Evolutionary conservation across 2,113 vertebrate species (phyloP).

Genomic region (Alligator mississippiensis): DNA sequence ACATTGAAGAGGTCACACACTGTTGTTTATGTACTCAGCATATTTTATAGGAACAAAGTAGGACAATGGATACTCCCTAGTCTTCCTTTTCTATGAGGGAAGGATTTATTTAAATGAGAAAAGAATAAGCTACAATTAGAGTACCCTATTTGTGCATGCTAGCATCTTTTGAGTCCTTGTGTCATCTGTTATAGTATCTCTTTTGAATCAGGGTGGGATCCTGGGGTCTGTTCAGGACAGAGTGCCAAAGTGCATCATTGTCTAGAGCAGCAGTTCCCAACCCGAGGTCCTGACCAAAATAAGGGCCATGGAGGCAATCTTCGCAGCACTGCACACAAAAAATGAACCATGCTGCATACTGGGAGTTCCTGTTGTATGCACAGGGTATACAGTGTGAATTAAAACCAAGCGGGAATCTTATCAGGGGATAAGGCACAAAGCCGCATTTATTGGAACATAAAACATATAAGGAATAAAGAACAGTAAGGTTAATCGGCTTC

Average conservation of each 20-base stretch:
- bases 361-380: no score
- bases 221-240: background rate
- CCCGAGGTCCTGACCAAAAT: no score
- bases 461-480: no score
- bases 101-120: background rate
- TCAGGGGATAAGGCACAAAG: no score
- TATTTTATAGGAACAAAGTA: background rate
- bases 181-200: background rate
- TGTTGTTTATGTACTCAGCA: background rate
- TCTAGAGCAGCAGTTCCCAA: background rate
- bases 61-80: background rate
- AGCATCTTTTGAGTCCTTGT: accelerated
- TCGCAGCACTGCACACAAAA: no score
- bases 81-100: background rate
- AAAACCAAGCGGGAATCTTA: no score
- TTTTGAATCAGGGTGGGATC: background rate
- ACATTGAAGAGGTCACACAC: background rate
- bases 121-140: background rate
- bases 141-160: background rate
- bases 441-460: no score
- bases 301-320: no score
- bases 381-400: no score
- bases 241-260: background rate
- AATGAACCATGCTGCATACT: no score
- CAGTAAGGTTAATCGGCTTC: no score